Base-by-base conservation (phyloP, 2,888 invertebrate genomes). In the Agrilus mali region DNA sequence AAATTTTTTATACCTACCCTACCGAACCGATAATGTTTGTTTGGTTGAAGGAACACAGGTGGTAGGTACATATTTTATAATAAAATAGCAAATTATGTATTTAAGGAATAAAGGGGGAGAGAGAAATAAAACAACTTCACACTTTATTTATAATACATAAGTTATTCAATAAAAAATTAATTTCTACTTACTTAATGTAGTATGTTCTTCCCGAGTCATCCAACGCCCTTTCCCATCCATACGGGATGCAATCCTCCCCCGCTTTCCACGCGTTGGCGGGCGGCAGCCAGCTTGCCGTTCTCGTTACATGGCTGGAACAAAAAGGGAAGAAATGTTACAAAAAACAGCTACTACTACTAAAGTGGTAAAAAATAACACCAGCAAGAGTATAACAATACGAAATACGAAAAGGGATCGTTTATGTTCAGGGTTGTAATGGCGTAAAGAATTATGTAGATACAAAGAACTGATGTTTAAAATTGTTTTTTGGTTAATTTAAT, bases 181-280 rank as follows among this genome's bases (percentile, higher is more conserved):
- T 27, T 3, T 10, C 38, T 42, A 70, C 78, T 77, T 58, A 86
- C 86, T 86, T 86, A 66, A 86, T 82, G 57, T 78, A 88, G 64
- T 87, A 88, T 42, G 80, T 73, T 57, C 82, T 79, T 52, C 82
- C 84, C 50, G 82, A 80, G 59, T 77, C 78, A 66, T 93, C 92
- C 49, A 84, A 68, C 17, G 89, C 92, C 60, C 84, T 78, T 64
- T 93, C 93, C 90, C 92, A 93, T 12, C 92, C 93, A 60, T 86
- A 92, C 0, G 92, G 90, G 45, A 92, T 71, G 38, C 81, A 75
- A 44, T 78, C 73, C 53, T 64, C 66, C 57, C 68, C 61, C 63
- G 59, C 61, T 68, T 64, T 70, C 92, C 92, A 93, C 58, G 82
- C 80, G 62, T 89, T 89, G 17, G 80, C 80, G 3, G 92, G 90